phyloP scores from a whole-genome alignment of 2,797 vertebrate genomes.

The Ptychobarbus kaznakovi region DNA sequence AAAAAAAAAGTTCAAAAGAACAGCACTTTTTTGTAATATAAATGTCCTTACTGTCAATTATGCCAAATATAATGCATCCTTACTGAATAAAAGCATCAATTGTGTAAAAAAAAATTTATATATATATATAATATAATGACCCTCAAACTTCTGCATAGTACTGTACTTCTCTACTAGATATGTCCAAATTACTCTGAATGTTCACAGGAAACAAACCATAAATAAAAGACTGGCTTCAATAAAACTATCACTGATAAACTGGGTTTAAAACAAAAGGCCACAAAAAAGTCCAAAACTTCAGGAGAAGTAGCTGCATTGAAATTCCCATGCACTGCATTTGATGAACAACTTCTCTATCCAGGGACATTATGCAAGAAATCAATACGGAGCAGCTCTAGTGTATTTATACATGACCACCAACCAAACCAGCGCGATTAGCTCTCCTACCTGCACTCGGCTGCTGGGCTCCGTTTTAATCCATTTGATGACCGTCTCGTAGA shows the following conservation, averaged over 20 bases:
- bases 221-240: neutral
- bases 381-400: neutral
- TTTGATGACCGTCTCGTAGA: slow-evolving; percentile 96
- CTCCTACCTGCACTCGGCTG: slow-evolving; percentile 87
- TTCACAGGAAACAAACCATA: neutral
- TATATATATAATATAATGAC: neutral
- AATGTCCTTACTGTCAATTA: neutral
- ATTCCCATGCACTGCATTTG: neutral
- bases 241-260: neutral
- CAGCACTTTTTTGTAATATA: neutral
- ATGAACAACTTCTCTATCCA: neutral
- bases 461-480: slow-evolving; percentile 94
- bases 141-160: neutral
- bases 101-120: neutral
- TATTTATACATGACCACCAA: neutral
- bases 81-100: neutral
- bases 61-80: neutral
- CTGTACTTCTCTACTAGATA: neutral
- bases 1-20: neutral
- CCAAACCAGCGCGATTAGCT: neutral
- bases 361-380: slow-evolving; percentile 8
- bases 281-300: neutral
- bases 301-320: neutral
- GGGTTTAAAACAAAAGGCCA: neutral
- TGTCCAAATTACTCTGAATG: neutral